phyloP scores from a whole-genome alignment of 2,113 vertebrate species.

The Phoenicopterus ruber region DNA sequence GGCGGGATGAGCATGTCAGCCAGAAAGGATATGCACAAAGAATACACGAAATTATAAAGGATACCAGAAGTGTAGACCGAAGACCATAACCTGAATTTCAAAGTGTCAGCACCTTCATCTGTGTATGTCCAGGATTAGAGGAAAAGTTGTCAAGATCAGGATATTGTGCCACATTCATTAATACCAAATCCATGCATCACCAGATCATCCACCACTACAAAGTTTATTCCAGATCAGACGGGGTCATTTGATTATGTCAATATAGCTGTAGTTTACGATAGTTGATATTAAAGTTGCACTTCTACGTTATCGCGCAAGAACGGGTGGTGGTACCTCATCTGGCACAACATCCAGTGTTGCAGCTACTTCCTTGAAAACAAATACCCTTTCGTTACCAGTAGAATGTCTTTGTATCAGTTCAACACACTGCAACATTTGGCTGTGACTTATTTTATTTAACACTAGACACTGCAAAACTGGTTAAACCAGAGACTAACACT shows the following conservation, averaged over 20 bases:
- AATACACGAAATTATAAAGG: not conserved
- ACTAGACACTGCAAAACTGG: not conserved
- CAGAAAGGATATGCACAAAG: not conserved
- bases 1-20: not conserved
- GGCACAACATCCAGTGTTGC: not conserved
- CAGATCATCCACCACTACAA: not conserved
- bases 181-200: not conserved
- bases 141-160: not conserved
- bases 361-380: not conserved
- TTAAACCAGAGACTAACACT: not conserved
- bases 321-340: not conserved
- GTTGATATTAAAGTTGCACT: not conserved
- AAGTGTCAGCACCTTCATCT: not conserved
- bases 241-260: not conserved
- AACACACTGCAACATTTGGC: not conserved
- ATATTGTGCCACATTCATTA: not conserved
- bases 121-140: not conserved
- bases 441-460: not conserved
- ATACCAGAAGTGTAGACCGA: not conserved
- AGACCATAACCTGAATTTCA: not conserved
- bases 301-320: not conserved
- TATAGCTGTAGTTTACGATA: not conserved
- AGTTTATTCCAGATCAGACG: not conserved
- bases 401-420: not conserved
- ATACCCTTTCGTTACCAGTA: not conserved